Conservation (phyloP, 2,888 invertebrate species). For the Perdita meconis region DNA sequence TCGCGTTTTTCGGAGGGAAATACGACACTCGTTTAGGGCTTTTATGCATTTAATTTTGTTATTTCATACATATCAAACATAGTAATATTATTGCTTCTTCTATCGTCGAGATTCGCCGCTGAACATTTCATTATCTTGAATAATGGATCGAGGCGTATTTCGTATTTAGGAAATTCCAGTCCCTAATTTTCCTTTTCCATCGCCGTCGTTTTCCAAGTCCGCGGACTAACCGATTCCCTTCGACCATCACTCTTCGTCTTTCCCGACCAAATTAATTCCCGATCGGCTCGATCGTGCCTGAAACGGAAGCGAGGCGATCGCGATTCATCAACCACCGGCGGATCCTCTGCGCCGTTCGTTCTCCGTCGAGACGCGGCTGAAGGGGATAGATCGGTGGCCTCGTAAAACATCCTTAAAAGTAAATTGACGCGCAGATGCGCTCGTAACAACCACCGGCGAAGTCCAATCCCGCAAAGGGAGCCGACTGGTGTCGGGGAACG, state of each 20-base stretch:
- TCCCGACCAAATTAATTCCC: neutral
- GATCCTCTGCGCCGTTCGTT: conserved; percentile 14
- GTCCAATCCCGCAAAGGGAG: conserved; percentile 58
- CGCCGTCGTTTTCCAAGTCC: too few relatives aligned
- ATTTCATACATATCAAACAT: neutral
- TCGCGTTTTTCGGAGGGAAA: neutral
- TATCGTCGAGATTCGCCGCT: too few relatives aligned
- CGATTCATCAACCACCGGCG: conserved; percentile 1
- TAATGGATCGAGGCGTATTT: too few relatives aligned
- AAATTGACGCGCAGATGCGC: conserved; percentile 53
- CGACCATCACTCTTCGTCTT: neutral
- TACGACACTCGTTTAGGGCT: neutral
- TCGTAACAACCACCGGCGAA: conserved; percentile 18
- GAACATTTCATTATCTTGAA: too few relatives aligned
- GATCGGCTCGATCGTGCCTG: neutral
- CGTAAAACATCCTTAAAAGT: conserved; percentile 40
- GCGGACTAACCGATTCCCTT: too few relatives aligned
- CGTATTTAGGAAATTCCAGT: too few relatives aligned
- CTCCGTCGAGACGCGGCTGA: neutral
- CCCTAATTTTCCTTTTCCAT: too few relatives aligned
- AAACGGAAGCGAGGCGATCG: neutral
- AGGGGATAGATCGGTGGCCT: conserved; percentile 18
- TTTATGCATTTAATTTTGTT: neutral
- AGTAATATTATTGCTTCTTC: too few relatives aligned
- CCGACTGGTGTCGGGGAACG: conserved; percentile 47